Base-by-base conservation (phyloP, 2,888 invertebrate species). In the Parapristionchus giblindavisi region DNA sequence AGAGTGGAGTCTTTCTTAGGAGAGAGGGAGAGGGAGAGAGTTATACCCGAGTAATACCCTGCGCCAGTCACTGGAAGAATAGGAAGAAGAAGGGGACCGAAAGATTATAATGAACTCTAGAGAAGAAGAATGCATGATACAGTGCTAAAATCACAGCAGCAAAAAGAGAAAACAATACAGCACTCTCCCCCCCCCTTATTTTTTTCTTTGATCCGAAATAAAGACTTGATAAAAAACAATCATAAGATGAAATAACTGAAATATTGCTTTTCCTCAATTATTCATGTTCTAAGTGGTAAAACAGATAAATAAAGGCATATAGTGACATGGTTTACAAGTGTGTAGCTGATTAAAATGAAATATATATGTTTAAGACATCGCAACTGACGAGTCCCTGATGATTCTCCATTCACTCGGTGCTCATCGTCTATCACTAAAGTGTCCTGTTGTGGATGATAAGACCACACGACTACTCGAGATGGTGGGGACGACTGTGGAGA, bases 381-480 rank as follows among this genome's bases (percentile, higher is more conserved):
- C 77, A 2, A 32, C 75, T 27, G 38, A 66, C 29, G 77, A 77
- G 3, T 66, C 77, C 21, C 48, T 79, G 27, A 75, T 76, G 36
- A 80, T 77, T 11, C 72, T 83, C 60, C 72, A 76, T 43, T 80
- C 80, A 40, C 74, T 82, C 27, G 81, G 82, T 17, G 81, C 80
- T 32, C 74, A 73, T 8, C 77, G 80, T n/a, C 58, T 83, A 11
- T 29, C 77, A n/a, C 78, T 83, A 58, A 72, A 76, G 11, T 82
- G 82, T 32, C 75, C 78, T 32, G 78, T 83, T 32, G 77, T 82
- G 54, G 83, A 83, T 79, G 72, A 73, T 14, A 76, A 78, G 14
- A 83, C 83, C 21, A 78, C 83, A 8, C 43, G 54, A 2, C 75
- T 83, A 24, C 74, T 83, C 21, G 72, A 71, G 34, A 76, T 77